Base-by-base conservation (phyloP, 2,797 vertebrate genomes). In the Cottoperca gobio region DNA sequence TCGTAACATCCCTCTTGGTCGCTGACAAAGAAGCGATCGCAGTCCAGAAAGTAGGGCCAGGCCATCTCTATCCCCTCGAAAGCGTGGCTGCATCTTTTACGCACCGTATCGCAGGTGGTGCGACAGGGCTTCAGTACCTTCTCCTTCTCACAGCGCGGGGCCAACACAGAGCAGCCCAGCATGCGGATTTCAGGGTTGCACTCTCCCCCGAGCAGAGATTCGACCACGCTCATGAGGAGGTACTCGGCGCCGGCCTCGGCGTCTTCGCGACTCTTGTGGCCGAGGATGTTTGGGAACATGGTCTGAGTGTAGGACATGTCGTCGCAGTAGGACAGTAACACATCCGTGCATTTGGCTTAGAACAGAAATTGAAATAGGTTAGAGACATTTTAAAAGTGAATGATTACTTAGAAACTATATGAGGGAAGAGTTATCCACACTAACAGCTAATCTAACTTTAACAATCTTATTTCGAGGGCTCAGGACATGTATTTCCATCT, bases 21-120 rank as follows among this genome's bases (percentile, higher is more conserved):
- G 0, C 90, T 85, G 0, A 91, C 94, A 0, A 98, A 99, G 89
- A 97, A 98, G 24, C 91, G 96, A 55, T 95, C 93, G 0, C 98
- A 99, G 91, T 99, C 96, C 54, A 99, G 91, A 86, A 98, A 99
- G 91, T 99, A 99, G 19, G 98, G 98, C 98, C 98, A 99, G 19
- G 97, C 97, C 98, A 99, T 99, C 42, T 95, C 91, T 49, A 99
- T 98, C 1, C 74, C 90, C 2, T 97, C 96, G 3, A 99, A 98
- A 4, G 95, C 94, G 0, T 93, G 92, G 28, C 84, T 82, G 84
- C 98, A 99, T 46, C 62, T 93, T 35, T 88, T 94, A 0, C 58
- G 95, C 50, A 96, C 91, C 1, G 70, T 89, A 85, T 97, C 95
- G 2, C 98, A 99, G 19, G 94, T 69, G 0, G 77, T 89, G 50